phyloP scores from a whole-genome alignment of 2,113 vertebrate species.

The Pithys albifrons region DNA sequence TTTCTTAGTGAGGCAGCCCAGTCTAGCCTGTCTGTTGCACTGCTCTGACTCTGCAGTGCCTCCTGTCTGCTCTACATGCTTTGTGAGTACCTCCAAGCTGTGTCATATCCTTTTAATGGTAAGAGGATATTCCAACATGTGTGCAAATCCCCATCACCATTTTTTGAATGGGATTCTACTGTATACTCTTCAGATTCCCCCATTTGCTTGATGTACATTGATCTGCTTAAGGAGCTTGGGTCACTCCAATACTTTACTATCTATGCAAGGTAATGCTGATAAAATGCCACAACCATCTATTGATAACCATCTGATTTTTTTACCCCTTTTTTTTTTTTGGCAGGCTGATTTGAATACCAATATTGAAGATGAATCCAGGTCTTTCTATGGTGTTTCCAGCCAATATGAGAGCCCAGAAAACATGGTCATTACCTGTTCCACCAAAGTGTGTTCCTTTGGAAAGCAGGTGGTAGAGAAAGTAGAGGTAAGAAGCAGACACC shows the following conservation, averaged over 20 bases:
- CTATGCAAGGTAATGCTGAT: not conserved
- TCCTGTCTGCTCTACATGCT: not conserved
- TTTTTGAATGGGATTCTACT: not conserved
- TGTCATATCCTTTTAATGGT: not conserved
- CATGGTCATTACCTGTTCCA: conserved; percentile 95
- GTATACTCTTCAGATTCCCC: not conserved
- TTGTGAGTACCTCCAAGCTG: not conserved
- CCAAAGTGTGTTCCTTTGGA: conserved; percentile 96
- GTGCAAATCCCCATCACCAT: not conserved
- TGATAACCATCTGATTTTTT: not conserved
- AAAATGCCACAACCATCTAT: not conserved
- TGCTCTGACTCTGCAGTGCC: not conserved
- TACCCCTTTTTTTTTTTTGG: not conserved
- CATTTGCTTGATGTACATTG: not conserved
- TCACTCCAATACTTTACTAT: not conserved
- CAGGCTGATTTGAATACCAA: conserved; percentile 92
- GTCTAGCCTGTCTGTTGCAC: not conserved
- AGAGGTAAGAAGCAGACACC: conserved; percentile 79
- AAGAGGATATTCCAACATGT: not conserved
- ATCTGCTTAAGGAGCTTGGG: not conserved
- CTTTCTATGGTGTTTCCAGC: conserved; percentile 95
- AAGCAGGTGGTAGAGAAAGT: conserved; percentile 98
- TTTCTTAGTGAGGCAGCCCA: not conserved
- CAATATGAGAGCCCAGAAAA: conserved; percentile 94
- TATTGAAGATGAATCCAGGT: conserved; percentile 88